A percentile compares a stretch with the other conserved stretches of the same genome.
Conservation (phyloP, 2,113 vertebrate genomes). For the Brevimyrus niger region DNA sequence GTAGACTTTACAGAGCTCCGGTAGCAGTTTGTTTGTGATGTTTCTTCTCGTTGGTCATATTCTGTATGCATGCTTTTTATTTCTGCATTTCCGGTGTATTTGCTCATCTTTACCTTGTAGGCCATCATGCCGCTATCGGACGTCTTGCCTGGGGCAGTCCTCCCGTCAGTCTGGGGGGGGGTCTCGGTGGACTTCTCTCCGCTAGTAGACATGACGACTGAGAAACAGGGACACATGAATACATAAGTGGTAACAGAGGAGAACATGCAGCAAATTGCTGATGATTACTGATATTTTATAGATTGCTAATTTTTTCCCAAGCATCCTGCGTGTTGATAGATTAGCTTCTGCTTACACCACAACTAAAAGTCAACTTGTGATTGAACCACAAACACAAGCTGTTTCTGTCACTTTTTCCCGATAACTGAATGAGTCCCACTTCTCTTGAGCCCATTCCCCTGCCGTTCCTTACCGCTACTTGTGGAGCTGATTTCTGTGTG, state of each 20-base stretch:
- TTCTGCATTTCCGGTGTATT: not conserved
- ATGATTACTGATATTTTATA: not conserved
- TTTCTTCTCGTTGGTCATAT: not conserved
- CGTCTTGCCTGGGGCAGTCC: conserved; percentile 62
- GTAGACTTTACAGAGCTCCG: not conserved
- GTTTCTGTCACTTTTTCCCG: not conserved
- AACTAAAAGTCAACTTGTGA: not conserved
- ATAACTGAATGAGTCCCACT: not conserved
- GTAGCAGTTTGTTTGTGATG: not conserved
- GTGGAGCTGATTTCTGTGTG: conserved; percentile 46
- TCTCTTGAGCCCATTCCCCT: not conserved
- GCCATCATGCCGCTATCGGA: conserved; percentile 62
- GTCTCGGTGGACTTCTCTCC: conserved; percentile 61
- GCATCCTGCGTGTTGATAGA: no score
- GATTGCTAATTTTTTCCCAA: not conserved
- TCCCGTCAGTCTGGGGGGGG: conserved; percentile 68
- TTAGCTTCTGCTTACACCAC: not conserved
- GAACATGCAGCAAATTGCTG: not conserved
- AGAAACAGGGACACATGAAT: not conserved
- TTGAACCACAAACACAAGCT: not conserved
- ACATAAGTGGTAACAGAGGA: not conserved
- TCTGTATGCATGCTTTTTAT: not conserved
- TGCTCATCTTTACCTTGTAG: conserved; percentile 55
- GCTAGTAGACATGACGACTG: conserved; percentile 64
- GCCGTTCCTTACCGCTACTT: conserved; percentile 51